Percentiles rank a stretch among this genome's conserved stretches.
Evolutionary conservation across 2,113 vertebrate species (phyloP).

Genomic region (Cyprinodon variegatus): DNA sequence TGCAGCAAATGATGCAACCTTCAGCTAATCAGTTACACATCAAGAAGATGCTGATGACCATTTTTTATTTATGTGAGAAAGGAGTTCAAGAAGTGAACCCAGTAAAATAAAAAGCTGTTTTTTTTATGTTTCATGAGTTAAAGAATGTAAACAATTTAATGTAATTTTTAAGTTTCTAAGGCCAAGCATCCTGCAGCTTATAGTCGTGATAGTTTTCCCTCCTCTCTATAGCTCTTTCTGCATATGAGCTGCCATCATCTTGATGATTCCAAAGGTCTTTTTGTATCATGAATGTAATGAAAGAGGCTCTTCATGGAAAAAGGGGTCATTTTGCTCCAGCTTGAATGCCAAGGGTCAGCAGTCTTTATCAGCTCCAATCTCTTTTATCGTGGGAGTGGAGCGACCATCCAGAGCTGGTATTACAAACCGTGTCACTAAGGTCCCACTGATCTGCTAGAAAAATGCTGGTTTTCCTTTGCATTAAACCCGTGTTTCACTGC

Average conservation of each 20-base stretch:
- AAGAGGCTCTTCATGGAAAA: conserved; percentile 1
- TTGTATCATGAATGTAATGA: not conserved
- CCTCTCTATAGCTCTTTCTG: not conserved
- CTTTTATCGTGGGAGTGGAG: conserved; percentile 27
- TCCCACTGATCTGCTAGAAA: not conserved
- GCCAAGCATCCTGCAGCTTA: not conserved
- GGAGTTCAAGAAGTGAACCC: no score
- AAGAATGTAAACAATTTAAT: no score
- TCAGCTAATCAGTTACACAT: no score
- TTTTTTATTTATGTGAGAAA: no score
- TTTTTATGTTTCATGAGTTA: no score
- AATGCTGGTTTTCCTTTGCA: not conserved
- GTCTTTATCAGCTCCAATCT: conserved; percentile 32
- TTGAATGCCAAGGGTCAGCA: conserved; percentile 40
- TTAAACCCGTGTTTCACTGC: no score
- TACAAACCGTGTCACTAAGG: conserved; percentile 13
- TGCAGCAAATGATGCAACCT: no score
- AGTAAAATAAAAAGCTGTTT: no score
- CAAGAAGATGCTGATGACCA: no score
- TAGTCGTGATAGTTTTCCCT: not conserved
- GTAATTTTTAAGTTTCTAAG: no score
- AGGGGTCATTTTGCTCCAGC: not conserved
- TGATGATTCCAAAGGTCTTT: not conserved
- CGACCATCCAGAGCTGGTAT: conserved; percentile 33
- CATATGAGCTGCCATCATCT: not conserved